phyloP scores from a whole-genome alignment of 2,797 vertebrate genomes.

The Hypotaenidia okinawae region DNA sequence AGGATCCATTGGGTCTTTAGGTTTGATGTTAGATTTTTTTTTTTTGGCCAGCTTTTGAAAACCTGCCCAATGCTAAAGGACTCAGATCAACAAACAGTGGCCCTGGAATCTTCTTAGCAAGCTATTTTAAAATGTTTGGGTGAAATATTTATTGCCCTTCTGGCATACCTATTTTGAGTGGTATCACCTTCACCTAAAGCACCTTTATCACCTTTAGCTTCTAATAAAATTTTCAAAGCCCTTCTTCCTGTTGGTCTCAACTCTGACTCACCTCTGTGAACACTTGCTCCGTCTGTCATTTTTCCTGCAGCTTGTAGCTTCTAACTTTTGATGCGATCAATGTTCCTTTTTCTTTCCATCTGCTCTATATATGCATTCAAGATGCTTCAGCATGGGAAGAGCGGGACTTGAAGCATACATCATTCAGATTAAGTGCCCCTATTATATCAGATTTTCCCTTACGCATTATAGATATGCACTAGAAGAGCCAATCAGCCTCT shows the following conservation, averaged over 20 bases:
- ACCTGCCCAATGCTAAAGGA: background rate
- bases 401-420: background rate
- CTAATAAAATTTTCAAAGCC: background rate
- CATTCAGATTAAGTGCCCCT: background rate
- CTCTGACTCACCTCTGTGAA: background rate
- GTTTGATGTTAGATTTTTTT: background rate
- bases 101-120: background rate
- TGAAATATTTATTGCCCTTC: background rate
- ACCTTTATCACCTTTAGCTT: background rate
- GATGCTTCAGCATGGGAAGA: background rate
- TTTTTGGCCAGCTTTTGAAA: background rate
- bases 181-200: background rate
- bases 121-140: background rate
- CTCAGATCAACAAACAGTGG: background rate
- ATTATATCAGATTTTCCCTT: background rate
- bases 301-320: background rate
- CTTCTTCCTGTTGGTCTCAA: background rate
- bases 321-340: background rate
- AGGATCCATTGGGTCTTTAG: background rate
- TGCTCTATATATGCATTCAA: background rate
- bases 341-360: background rate
- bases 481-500: background rate
- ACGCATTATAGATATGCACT: rapidly evolving
- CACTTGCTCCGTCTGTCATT: background rate
- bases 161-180: background rate